Conservation (phyloP, 2,888 invertebrate genomes). For the Rhingia campestris region DNA sequence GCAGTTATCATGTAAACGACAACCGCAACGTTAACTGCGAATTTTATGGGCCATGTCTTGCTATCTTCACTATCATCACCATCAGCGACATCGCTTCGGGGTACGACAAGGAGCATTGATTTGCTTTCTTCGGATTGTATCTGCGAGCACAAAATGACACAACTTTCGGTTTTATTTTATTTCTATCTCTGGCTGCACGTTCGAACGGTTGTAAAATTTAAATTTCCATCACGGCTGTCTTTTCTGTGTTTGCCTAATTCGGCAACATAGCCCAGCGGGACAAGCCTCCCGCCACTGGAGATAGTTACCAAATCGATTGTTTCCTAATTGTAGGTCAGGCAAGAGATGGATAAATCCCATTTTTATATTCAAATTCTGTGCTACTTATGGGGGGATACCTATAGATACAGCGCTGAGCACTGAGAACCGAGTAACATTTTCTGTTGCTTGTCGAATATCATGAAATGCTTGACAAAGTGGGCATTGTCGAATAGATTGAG, state of each 20-base stretch:
- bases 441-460: background rate
- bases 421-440: constrained; percentile 44
- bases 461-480: background rate
- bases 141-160: constrained; percentile 36
- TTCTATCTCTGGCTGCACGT: background rate
- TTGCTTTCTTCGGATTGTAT: constrained; percentile 44
- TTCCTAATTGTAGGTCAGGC: constrained; percentile 40
- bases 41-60: constrained; percentile 55
- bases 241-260: constrained; percentile 24
- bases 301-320: constrained; percentile 51
- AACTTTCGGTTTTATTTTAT: constrained; percentile 51
- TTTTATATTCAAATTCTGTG: constrained; percentile 45
- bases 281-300: constrained; percentile 8
- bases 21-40: constrained; percentile 31
- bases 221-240: constrained; percentile 42
- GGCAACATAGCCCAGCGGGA: background rate
- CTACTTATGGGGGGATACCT: constrained; percentile 27
- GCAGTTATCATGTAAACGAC: constrained; percentile 51
- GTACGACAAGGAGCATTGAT: constrained; percentile 50
- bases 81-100: constrained; percentile 60
- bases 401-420: constrained; percentile 1
- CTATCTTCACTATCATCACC: constrained; percentile 68
- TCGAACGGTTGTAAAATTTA: constrained; percentile 42
- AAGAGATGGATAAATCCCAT: constrained; percentile 42
- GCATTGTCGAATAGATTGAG: background rate